Evolutionary conservation across 2,888 invertebrate species (phyloP).

Genomic region (Parascotia fuliginaria): DNA sequence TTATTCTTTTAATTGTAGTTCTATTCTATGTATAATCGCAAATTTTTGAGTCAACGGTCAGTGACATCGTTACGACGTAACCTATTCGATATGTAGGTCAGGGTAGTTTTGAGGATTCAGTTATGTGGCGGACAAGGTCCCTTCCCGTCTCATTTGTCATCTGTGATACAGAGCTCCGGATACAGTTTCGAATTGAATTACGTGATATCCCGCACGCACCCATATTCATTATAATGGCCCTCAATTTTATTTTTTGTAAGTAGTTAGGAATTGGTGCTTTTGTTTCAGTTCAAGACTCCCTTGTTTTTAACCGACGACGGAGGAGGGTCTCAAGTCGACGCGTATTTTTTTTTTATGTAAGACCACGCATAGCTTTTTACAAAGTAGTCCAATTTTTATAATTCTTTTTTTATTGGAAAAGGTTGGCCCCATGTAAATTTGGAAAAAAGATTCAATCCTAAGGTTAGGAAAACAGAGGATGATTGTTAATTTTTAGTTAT

Average conservation of each 20-base stretch:
- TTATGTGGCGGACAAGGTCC: slow-evolving; percentile 39
- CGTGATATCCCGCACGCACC: slow-evolving; percentile 38
- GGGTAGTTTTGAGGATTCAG: slow-evolving; percentile 54
- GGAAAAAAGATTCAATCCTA: no score
- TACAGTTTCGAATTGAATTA: slow-evolving; percentile 45
- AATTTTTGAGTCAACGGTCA: slow-evolving; percentile 24
- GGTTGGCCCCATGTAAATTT: no score
- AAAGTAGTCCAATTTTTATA: no score
- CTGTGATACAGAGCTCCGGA: slow-evolving; percentile 50
- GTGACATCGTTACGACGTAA: slow-evolving; percentile 46
- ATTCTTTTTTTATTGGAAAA: no score
- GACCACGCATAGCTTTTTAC: no score
- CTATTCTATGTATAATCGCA: no score
- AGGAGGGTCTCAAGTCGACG: no score
- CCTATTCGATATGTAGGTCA: slow-evolving; percentile 52
- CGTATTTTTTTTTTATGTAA: no score
- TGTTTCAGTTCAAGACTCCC: neutral
- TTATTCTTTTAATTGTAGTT: no score
- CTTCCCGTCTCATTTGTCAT: slow-evolving; percentile 55
- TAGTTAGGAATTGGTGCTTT: neutral
- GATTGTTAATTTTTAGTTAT: no score
- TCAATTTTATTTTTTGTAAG: slow-evolving; percentile 7
- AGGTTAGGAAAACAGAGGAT: no score
- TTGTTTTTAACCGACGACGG: no score
- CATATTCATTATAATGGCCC: slow-evolving; percentile 43